Conservation (phyloP, 2,797 vertebrate genomes). For the Prunella strophiata region DNA sequence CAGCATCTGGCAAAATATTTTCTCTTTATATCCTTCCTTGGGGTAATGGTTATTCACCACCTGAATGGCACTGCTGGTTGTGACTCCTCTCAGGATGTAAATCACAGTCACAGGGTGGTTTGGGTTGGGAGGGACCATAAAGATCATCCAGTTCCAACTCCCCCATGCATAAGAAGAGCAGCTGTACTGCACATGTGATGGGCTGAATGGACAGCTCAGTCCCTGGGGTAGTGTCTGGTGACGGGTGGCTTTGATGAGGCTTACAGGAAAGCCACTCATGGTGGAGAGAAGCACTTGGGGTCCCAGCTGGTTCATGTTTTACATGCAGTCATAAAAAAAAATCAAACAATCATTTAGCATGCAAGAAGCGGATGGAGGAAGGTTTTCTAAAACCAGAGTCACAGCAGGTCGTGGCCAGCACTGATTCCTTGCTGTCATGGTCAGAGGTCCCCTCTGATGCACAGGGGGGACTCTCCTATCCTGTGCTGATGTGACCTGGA, state of each 20-base stretch:
- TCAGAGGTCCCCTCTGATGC: background rate
- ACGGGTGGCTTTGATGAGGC: background rate
- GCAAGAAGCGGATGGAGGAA: background rate
- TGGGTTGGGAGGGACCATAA: background rate
- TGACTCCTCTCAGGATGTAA: background rate
- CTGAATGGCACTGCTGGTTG: background rate
- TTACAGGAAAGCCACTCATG: background rate
- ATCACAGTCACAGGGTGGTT: background rate
- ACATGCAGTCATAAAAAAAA: background rate
- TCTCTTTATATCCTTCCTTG: background rate
- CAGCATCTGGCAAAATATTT: background rate
- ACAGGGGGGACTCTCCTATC: fast-evolving
- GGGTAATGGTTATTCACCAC: background rate
- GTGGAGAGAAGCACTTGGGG: background rate
- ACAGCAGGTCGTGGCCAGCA: fast-evolving
- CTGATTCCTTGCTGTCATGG: background rate
- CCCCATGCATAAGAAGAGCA: background rate
- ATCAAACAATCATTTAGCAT: background rate
- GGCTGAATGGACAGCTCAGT: background rate
- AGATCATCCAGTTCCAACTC: background rate
- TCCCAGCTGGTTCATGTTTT: slow-evolving; percentile 1
- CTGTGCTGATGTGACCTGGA: background rate
- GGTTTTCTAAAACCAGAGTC: background rate
- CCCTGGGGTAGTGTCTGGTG: background rate
- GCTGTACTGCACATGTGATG: background rate